Base-by-base conservation (phyloP, 2,113 vertebrate genomes). In the Euleptes europaea region DNA sequence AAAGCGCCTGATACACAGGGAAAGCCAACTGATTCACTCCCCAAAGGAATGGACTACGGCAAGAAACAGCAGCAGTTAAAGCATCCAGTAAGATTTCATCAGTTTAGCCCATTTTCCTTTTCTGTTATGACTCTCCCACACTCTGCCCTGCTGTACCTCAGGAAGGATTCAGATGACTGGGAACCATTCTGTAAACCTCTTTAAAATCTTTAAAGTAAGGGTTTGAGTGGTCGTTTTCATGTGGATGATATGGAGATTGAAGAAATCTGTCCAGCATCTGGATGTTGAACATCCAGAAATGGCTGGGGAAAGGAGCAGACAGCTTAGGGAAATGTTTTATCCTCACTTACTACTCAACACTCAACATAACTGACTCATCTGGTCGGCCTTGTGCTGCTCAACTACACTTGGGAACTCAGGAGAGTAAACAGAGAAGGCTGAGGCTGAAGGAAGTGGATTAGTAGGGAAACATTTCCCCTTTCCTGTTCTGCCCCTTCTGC, bases 1-100 rank as follows among this genome's bases (percentile, higher is more conserved):
- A 14, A 28, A 86, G 21, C 51, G 13, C 19, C 0, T 0, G 0
- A 3, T 0, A 0, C 10, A 1, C 0, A 0, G 1, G 51, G n/a
- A 4, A 63, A 23, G 10, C 19, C 4, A 3, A 78, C 0, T 0
- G 11, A 7, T 63, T 79, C 33, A 83, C 86, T 63, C 60, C 0
- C 1, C 11, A n/a, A 40, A 82, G 38, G 80, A 66, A 31, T 2
- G 47, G 47, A 78, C 77, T 63, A 9, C 54, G 13, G 0, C 84
- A 17, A 0, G 0, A 57, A 78, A 78, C 57, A 78, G n/a, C 51
- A 69, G 0, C 74, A 54, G 2, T n/a, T 4, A 11, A 47, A 73
- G 42, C 77, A 76, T 6, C 0, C 35, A 70, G 33, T 21, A 38
- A 17, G 17, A 70, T 70, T 35, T n/a, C 14, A 38, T 38, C 33